A percentile compares a stretch with the other conserved stretches of the same genome.
These are phyloP conservation scores for Paralichthys olivaceus DNA, from an alignment of 2,113 vertebrate genomes.

Conservation along the genomic window DNA sequence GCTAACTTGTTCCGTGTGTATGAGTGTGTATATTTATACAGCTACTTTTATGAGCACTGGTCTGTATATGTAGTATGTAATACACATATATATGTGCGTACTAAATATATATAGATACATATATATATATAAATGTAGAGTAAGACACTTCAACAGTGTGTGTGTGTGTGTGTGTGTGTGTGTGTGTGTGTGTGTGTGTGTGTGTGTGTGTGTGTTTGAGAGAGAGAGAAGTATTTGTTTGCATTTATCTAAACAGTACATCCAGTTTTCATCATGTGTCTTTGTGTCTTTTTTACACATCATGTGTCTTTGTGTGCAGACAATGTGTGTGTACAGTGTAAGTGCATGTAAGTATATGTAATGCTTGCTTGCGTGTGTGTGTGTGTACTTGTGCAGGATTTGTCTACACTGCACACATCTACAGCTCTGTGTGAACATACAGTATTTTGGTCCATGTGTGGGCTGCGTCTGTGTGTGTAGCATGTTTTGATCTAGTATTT, in stretches of 20 bases:
- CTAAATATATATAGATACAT: neutral
- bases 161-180: neutral
- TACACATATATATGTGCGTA: neutral
- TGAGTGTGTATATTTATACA: constrained; percentile 12
- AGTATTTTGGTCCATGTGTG: neutral
- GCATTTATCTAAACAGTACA: neutral
- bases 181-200: neutral
- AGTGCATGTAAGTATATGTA: neutral
- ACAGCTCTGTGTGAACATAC: no score
- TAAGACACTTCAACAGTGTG: neutral
- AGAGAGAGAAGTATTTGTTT: neutral
- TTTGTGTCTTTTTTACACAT: neutral
- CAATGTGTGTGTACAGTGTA: neutral
- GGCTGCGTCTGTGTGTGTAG: neutral
- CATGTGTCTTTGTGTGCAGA: neutral
- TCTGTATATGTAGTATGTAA: neutral
- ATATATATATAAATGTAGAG: no score
- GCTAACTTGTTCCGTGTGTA: constrained; percentile 13
- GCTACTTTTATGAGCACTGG: neutral
- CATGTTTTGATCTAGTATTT: no score
- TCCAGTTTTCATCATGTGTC: neutral
- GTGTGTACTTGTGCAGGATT: neutral
- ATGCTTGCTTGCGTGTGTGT: neutral
- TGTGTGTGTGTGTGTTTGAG: neutral
- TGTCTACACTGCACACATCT: no score